Evolutionary conservation across 2,888 invertebrate genomes (phyloP).

Genomic region (Polyommatus icarus): DNA sequence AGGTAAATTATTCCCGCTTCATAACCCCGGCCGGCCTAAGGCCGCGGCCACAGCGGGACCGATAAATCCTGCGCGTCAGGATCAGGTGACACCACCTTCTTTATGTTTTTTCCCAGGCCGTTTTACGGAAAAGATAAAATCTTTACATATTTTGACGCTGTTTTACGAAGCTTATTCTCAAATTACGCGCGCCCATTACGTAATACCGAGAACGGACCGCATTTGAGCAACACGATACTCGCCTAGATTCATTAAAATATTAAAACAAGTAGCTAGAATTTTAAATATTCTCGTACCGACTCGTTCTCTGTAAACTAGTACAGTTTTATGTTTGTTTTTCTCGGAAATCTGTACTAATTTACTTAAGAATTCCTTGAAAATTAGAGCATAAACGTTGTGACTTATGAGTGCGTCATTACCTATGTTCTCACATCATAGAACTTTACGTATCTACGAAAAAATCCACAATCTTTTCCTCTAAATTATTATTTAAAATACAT

Average conservation of each 20-base stretch:
- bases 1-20: conserved; percentile 72
- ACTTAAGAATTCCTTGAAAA: conserved; percentile 45
- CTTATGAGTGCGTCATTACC: background rate
- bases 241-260: conserved; percentile 36
- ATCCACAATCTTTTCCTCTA: too few species aligned
- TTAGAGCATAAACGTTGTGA: background rate
- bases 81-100: conserved; percentile 81
- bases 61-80: conserved; percentile 75
- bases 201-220: conserved; percentile 71
- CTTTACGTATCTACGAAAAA: too few species aligned
- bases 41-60: conserved; percentile 74
- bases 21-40: conserved; percentile 75
- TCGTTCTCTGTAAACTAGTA: conserved; percentile 3
- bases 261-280: conserved; percentile 33
- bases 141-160: conserved; percentile 81
- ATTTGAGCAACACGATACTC: conserved; percentile 51
- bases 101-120: conserved; percentile 82
- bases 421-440: background rate
- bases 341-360: conserved; percentile 10
- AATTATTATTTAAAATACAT: too few species aligned
- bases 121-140: conserved; percentile 81
- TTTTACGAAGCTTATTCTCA: conserved; percentile 76
- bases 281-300: background rate
- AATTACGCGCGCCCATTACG: conserved; percentile 76
- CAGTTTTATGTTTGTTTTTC: conserved; percentile 3